Base-by-base conservation (phyloP, 2,113 vertebrate species). In the Gobio gobio region DNA sequence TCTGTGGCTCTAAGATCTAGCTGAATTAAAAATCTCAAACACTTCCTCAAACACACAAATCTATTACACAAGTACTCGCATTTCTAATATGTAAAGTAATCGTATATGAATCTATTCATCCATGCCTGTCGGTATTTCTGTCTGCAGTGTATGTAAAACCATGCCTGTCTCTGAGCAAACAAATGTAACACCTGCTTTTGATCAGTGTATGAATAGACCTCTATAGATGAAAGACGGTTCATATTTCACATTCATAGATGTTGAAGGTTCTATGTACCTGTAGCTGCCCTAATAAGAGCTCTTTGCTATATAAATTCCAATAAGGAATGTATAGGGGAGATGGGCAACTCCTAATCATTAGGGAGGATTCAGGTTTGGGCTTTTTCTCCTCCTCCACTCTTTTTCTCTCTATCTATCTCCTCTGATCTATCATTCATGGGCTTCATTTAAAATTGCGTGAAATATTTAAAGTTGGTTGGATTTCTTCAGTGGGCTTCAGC, bases 361-460 rank as follows among this genome's bases (percentile, higher is more conserved):
- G 92, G 88, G 92, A 89, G 90, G 90, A 82, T 91, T 83, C 85
- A 91, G 89, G 91, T 92, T 68, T 72, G 84, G 75, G 75, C 76
- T 80, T 85, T 85, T 79, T 82, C 73, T 49, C 58, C n/a, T 63
- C 22, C 79, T 59, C 26, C 75, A 70, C 80, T 24, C 74, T 83
- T 56, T 64, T 77, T 88, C 43, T 45, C 40, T 14, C 7, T 20
- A 9, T 76, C 87, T 47, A 75, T 70, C 86, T 85, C 88, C 86
- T 95, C 89, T 94, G 93, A 94, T 94, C 93, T 94, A 94, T 95
- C 90, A 94, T 95, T 95, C 92, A 94, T 94, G 91, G 86, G 81
- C 40, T 93, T 95, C 93, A 94, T 94, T 94, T 94, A 92, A 94
- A 94, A 94, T 93, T 89, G 92, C 87, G 90, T 95, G 89, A 94